A percentile compares a stretch with the other conserved stretches of the same genome.
These are phyloP conservation scores for Salmo trutta DNA, from an alignment of 2,797 vertebrate species.

Conservation along the genomic window DNA sequence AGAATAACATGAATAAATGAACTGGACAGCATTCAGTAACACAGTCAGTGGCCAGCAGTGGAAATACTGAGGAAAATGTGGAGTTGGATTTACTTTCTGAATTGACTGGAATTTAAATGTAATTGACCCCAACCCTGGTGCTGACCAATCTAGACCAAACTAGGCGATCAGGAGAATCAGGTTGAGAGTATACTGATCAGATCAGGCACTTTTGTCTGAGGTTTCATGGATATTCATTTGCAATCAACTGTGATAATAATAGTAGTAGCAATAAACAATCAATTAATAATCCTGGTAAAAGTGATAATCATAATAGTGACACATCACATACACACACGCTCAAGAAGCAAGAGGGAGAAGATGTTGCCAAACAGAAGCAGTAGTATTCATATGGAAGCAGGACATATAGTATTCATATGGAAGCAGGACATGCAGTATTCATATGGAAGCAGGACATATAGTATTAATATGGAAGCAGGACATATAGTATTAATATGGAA, in stretches of 20 bases:
- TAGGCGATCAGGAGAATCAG: no score
- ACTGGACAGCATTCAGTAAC: conserved; percentile 51
- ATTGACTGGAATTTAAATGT: no score
- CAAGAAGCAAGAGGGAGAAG: not conserved
- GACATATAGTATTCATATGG: no score
- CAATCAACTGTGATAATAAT: conserved; percentile 35
- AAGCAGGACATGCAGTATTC: no score
- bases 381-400: no score
- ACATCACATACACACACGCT: conserved; percentile 34
- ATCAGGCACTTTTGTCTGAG: conserved; percentile 12
- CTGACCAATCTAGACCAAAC: conserved; percentile 36
- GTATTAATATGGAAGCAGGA: no score
- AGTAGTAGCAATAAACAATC: conserved; percentile 25
- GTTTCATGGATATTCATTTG: conserved; percentile 32
- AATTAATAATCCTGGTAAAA: not conserved
- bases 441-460: no score
- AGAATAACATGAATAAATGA: conserved; percentile 51
- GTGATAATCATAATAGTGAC: conserved; percentile 9
- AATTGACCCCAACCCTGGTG: conserved; percentile 8
- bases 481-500: no score
- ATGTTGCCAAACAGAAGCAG: no score
- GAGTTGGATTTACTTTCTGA: no score
- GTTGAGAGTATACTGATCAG: not conserved
- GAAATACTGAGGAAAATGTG: no score
- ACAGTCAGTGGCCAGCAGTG: conserved; percentile 60